Conservation (phyloP, 2,888 invertebrate species). For the Pandemis cinnamomeana region DNA sequence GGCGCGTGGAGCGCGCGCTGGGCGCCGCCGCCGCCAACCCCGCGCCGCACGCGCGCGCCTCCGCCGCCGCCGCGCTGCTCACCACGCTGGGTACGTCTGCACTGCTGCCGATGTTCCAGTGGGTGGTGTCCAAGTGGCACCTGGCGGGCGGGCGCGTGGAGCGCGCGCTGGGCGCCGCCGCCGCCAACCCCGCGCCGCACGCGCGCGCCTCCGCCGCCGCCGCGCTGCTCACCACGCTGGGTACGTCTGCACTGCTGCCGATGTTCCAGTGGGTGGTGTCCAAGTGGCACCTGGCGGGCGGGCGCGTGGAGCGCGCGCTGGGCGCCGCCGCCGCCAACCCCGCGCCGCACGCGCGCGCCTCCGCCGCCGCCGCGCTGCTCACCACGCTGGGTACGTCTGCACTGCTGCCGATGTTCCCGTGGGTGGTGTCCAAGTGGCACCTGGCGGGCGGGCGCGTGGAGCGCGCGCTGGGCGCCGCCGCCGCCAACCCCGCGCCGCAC, state of each 20-base stretch:
- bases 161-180: conserved; percentile 76
- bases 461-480: conserved; percentile 76
- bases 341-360: conserved; percentile 72
- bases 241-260: conserved; percentile 55
- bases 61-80: conserved; percentile 78
- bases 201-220: conserved; percentile 79
- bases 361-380: conserved; percentile 78
- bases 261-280: conserved; percentile 83
- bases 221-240: conserved; percentile 75
- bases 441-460: conserved; percentile 73
- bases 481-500: conserved; percentile 73
- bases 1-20: conserved; percentile 75
- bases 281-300: conserved; percentile 79
- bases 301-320: conserved; percentile 75
- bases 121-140: conserved; percentile 82
- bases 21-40: conserved; percentile 76
- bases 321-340: conserved; percentile 76
- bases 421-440: conserved; percentile 82
- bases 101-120: conserved; percentile 75
- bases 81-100: conserved; percentile 67
- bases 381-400: conserved; percentile 67
- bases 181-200: conserved; percentile 73
- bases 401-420: conserved; percentile 75
- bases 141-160: conserved; percentile 73
- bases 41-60: conserved; percentile 72